Base-by-base conservation (phyloP, 2,888 invertebrate genomes). In the Nyleta sp. region DNA sequence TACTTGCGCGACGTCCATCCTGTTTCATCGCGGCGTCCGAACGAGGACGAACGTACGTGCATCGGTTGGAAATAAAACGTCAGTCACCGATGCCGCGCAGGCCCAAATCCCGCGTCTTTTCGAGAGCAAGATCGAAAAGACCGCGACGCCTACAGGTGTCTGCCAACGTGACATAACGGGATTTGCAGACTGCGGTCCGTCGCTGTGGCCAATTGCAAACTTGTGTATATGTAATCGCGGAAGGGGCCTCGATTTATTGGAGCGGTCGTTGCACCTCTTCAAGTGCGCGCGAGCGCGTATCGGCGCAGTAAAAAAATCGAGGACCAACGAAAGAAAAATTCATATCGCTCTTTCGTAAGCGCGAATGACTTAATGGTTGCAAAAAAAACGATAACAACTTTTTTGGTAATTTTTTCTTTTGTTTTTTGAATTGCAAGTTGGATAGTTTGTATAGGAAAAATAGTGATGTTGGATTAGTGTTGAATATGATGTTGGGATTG, bases 141-240 rank as follows among this genome's bases (percentile, higher is more conserved):
- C 64, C 67, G 62, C 46, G 85, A 84, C 84, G 84, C 83, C 83
- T 85, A 86, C 88, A 88, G 87, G 88, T 88, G 89, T 86, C 86
- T 89, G 87, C 86, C 85, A 88, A 89, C 88, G 88, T 90, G 90
- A 90, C 89, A 89, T 90, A 90, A 90, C 90, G 90, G 90, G 87
- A 90, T 87, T 84, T 81, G 74, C 82, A 83, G 86, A 85, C 84
- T 84, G 84, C 86, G 82, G 83, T 81, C 82, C 84, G 81, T 85
- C 82, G 84, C 77, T 82, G 86, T 81, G 84, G 85, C 85, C 84
- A 84, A 77, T 84, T 84, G 84, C 86, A 65, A 85, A 84, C 86
- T 84, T 80, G 79, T 83, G 82, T 84, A 83, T 85, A 83, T 86
- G 87, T 85, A 84, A 87, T 88, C 81, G 84, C 85, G 65, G 76